phyloP scores from a whole-genome alignment of 2,113 vertebrate genomes.

The Takifugu flavidus region DNA sequence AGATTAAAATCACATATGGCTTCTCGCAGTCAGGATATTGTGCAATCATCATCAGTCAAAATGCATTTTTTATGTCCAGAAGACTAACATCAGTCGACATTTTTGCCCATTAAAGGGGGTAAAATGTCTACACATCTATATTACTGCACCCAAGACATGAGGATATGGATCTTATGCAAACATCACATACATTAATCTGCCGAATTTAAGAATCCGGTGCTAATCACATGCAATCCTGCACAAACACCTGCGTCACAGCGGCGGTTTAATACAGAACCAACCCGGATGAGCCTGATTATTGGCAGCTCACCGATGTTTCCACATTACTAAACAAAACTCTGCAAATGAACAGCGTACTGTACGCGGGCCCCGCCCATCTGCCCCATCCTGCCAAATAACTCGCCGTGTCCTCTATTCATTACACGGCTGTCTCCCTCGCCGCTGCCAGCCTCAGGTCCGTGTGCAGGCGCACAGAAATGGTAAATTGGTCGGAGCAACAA shows the following conservation, averaged over 20 bases:
- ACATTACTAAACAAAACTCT: constrained; percentile 47
- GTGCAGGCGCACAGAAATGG: constrained; percentile 31
- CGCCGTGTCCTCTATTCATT: constrained; percentile 62
- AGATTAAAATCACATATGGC: constrained; percentile 1
- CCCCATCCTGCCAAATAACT: constrained; percentile 51
- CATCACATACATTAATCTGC: constrained; percentile 33
- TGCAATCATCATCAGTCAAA: too few species aligned
- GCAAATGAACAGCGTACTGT: constrained; percentile 40
- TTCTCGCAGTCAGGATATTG: neutral
- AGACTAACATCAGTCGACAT: too few species aligned
- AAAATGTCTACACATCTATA: too few species aligned
- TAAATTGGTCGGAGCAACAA: constrained; percentile 45
- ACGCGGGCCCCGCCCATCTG: constrained; percentile 44
- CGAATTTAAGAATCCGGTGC: constrained; percentile 37
- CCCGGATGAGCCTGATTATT: constrained; percentile 33
- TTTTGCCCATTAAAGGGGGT: too few species aligned
- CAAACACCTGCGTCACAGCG: constrained; percentile 12
- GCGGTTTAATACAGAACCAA: constrained; percentile 8
- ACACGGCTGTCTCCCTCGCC: constrained; percentile 42
- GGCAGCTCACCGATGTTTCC: constrained; percentile 36
- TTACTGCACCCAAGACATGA: too few species aligned
- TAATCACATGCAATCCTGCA: constrained; percentile 30
- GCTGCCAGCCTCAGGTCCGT: constrained; percentile 47
- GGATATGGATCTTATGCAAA: too few species aligned
- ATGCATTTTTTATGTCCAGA: too few species aligned